These are phyloP conservation scores for Philotrypesis tridentata DNA, from an alignment of 1,140 invertebrate species.

Conservation along the genomic window DNA sequence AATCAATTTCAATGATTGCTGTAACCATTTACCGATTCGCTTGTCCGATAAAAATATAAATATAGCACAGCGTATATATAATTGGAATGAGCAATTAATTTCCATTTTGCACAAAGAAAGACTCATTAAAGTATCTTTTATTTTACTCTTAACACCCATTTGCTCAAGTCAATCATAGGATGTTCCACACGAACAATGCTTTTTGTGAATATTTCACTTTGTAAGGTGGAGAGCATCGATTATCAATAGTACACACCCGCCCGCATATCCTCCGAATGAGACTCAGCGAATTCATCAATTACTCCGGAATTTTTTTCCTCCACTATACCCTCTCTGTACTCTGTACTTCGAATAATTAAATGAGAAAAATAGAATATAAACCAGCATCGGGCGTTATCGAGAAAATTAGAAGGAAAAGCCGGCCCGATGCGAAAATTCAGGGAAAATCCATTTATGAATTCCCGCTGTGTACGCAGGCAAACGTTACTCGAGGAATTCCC, in stretches of 20 bases:
- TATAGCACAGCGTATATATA: too few species aligned
- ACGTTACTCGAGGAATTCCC: neutral
- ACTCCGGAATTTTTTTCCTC: neutral
- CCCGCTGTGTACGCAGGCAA: neutral
- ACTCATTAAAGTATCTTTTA: too few species aligned
- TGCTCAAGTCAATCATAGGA: neutral
- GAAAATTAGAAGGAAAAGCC: neutral
- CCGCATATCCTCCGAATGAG: too few species aligned
- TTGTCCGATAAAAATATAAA: too few species aligned
- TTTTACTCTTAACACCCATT: too few species aligned
- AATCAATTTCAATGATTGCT: too few species aligned
- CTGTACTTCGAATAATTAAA: neutral
- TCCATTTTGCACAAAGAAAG: too few species aligned
- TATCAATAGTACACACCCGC: constrained; percentile 12
- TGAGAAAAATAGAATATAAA: neutral
- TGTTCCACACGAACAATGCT: neutral
- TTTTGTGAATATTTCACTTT: too few species aligned
- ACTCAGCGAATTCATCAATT: neutral
- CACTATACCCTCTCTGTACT: neutral
- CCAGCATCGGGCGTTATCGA: neutral
- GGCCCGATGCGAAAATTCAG: neutral
- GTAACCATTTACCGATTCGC: too few species aligned
- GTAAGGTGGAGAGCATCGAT: neutral
- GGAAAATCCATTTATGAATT: constrained; percentile 17
- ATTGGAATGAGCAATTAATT: too few species aligned